Evolutionary conservation across 2,113 vertebrate genomes (phyloP), one percentile per base, ranked within the genome.

Genomic region (Sceloporus tristichus): DNA sequence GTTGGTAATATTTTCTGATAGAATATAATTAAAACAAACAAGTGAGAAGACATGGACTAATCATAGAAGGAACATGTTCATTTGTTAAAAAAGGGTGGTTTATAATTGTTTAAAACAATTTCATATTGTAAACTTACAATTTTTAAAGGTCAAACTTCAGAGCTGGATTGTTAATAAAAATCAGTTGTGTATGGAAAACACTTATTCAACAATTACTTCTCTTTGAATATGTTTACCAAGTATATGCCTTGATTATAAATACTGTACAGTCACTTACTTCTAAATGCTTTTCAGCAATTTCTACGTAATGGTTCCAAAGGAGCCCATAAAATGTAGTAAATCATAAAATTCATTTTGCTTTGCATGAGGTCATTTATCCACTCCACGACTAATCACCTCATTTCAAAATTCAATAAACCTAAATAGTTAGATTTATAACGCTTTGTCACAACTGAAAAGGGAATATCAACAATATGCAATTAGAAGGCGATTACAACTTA

Each of bases 371-470:
- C 96, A 96, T 97, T 97, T 96, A 96, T 96, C 95, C 94, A 92
- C 95, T 96, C 85, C 85, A 93, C 96, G 92, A 96, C 96, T 97
- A 97, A 97, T 97, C 96, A 97, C 97, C 97, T 97, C 94, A 97
- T 97, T 97, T 97, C 95, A 96, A 97, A 97, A 97, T 97, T 97
- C 97, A 97, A 97, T 97, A 97, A 97, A 93, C 96, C 95, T 97
- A 97, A 97, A 97, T 97, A 97, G 96, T 96, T 97, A 95, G 95
- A 97, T 97, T 97, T 97, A 97, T 97, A 96, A 96, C 91, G 90
- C 95, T 97, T 97, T 97, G 96, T 97, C 96, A 96, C 94, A 97
- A 96, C 94, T 96, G 96, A 95, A 97, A 94, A 91, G 96, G 95
- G 96, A 96, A 96, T 95, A 96, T 92, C 95, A 95, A 96, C 96